A percentile compares a stretch with the other conserved stretches of the same genome.
Conservation (phyloP, 2,888 invertebrate genomes). For the Agrotis exclamationis region DNA sequence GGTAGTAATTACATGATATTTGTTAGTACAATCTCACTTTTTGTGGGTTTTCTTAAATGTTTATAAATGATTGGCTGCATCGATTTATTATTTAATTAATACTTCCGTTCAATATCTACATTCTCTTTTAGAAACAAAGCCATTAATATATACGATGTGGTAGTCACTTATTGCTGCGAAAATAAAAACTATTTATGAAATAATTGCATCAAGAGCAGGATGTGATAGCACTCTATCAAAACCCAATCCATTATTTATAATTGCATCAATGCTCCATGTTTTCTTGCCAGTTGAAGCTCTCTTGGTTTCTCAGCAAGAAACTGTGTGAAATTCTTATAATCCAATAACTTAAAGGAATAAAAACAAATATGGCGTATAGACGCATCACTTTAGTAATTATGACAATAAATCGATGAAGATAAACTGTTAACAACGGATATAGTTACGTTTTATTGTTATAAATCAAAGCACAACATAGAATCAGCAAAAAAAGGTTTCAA, state of each 20-base stretch:
- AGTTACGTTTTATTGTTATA: slow-evolving; percentile 12
- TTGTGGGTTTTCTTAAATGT: slow-evolving; percentile 56
- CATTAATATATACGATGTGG: not conserved
- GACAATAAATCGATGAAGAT: slow-evolving; percentile 34
- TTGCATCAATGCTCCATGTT: slow-evolving; percentile 42
- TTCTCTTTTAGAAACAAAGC: not conserved
- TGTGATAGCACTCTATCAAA: slow-evolving; percentile 46
- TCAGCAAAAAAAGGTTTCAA: not conserved
- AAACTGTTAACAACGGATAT: slow-evolving; percentile 25
- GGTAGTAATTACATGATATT: slow-evolving; percentile 74
- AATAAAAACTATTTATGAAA: slow-evolving; percentile 22
- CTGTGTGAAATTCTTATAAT: slow-evolving; percentile 31
- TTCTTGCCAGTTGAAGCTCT: slow-evolving; percentile 45
- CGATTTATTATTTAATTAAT: slow-evolving; percentile 21
- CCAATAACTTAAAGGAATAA: slow-evolving; percentile 36
- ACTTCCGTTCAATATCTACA: slow-evolving; percentile 7
- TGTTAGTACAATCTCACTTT: slow-evolving; percentile 65
- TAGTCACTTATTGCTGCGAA: slow-evolving; percentile 20
- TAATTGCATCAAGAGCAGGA: slow-evolving; percentile 46
- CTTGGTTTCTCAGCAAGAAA: slow-evolving; percentile 40
- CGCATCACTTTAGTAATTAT: slow-evolving; percentile 26
- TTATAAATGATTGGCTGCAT: slow-evolving; percentile 5
- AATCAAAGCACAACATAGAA: slow-evolving; percentile 5
- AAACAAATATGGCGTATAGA: slow-evolving; percentile 20
- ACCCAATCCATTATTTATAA: slow-evolving; percentile 62